These are phyloP conservation scores for Protobothrops flavoviridis DNA, from an alignment of 2,113 vertebrate genomes.

Conservation along the genomic window DNA sequence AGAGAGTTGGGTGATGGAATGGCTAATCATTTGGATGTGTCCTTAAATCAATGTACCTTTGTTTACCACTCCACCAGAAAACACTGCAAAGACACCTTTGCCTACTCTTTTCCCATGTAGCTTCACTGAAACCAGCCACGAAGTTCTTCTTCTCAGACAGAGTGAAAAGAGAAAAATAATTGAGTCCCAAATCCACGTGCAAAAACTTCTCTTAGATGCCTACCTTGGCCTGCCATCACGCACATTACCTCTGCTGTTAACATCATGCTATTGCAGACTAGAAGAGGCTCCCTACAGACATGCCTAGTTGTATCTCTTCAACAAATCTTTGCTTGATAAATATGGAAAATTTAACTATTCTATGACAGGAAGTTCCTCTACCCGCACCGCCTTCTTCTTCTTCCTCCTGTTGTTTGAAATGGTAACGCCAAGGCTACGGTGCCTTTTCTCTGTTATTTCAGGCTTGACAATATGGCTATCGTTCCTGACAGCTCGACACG, in stretches of 20 bases:
- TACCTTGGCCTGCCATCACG: background rate
- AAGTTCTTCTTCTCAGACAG: background rate
- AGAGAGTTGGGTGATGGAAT: background rate
- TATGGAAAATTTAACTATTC: constrained; percentile 5
- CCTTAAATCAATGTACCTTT: background rate
- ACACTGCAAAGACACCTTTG: background rate
- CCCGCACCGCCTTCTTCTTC: background rate
- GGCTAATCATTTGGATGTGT: background rate
- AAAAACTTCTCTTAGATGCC: background rate
- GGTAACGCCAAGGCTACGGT: constrained; percentile 36
- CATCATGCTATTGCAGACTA: background rate
- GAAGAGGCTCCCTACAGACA: background rate
- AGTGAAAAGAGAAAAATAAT: background rate
- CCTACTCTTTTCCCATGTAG: background rate
- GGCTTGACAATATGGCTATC: constrained; percentile 63
- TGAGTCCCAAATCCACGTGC: background rate
- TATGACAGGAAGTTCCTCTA: constrained; percentile 1
- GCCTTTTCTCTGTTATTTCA: constrained; percentile 50
- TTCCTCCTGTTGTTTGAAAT: constrained; percentile 41
- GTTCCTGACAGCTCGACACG: constrained; percentile 66
- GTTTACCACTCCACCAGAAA: background rate
- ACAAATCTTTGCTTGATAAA: constrained; percentile 38
- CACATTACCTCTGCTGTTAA: background rate
- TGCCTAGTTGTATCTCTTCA: constrained; percentile 21
- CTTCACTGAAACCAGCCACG: background rate